Evolutionary conservation across 2,797 vertebrate species (phyloP), one percentile per base, ranked within the genome.

Genomic region (Mastacembelus armatus): DNA sequence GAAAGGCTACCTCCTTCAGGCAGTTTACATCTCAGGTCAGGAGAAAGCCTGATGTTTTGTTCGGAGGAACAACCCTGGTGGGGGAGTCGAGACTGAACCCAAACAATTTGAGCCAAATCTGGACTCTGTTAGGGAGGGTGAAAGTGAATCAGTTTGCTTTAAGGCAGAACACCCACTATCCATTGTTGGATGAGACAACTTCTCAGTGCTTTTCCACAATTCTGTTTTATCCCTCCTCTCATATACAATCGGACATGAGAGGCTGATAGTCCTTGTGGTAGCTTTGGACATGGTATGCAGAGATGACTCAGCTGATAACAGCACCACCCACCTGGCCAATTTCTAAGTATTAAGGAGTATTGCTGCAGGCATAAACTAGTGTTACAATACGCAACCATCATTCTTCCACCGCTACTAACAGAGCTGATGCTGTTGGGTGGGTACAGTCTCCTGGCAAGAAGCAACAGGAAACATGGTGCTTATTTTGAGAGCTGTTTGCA

Each of bases 261-360:
- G 36, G 52, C 47, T 48, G 35, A 30, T 10, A 16, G 56, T 38
- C 52, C 40, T 54, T 54, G 36, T 43, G 38, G 16, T 10, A 15
- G 44, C 45, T 39, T 45, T 48, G 49, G 57, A 52, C 43, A 52
- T 33, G 52, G 55, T 44, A 47, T 49, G 76, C 76, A 70, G 63
- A 63, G 54, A 80, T 80, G 54, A 73, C 50, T 81, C 57, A 38
- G 48, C 64, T 68, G 64, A 72, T 74, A 73, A 70, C 51, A 66
- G n/a, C 14, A 14, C 57, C 66, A 43, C 62, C 64, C 73, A 76
- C 71, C 60, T 52, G 44, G 54, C 35, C 21, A 40, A 11, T 62
- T 66, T 64, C 43, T 71, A 11, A 51, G 50, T 35, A 45, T n/a
- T 55, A 63, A 62, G 22, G 33, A 38, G 19, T 50, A 36, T 3